Conservation (phyloP, 1,140 invertebrate species). For the Pseudomyrmex sp. region DNA sequence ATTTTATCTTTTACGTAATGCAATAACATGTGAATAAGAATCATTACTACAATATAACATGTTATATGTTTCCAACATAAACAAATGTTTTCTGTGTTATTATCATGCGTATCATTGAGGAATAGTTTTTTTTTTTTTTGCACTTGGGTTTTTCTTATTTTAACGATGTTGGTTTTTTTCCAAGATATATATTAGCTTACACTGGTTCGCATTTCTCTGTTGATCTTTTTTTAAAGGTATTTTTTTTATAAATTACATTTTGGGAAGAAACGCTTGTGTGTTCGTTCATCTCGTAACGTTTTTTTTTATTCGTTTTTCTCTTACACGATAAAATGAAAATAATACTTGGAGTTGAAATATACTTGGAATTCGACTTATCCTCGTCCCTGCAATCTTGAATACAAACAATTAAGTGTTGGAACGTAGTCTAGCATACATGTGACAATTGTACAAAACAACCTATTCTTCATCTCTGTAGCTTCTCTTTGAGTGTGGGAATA, state of each 20-base stretch:
- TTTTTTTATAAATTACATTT: not conserved
- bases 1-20: too few species aligned
- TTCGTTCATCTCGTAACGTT: constrained; percentile 24
- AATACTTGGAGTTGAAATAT: constrained; percentile 72
- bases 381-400: constrained; percentile 48
- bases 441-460: constrained; percentile 48
- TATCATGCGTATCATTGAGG: too few species aligned
- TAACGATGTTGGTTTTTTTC: too few species aligned
- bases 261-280: not conserved
- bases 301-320: constrained; percentile 44
- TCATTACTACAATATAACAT: too few species aligned
- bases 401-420: constrained; percentile 34
- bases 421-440: constrained; percentile 22
- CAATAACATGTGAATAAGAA: too few species aligned
- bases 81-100: too few species aligned
- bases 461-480: constrained; percentile 21
- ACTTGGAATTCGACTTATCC: constrained; percentile 70
- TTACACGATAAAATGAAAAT: constrained; percentile 15
- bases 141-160: too few species aligned
- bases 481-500: constrained; percentile 2
- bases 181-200: too few species aligned
- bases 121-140: too few species aligned
- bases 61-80: too few species aligned
- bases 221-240: not conserved
- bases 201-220: not conserved